Evolutionary conservation across 1,140 invertebrate species (phyloP).

Genomic region (Limonius californicus): DNA sequence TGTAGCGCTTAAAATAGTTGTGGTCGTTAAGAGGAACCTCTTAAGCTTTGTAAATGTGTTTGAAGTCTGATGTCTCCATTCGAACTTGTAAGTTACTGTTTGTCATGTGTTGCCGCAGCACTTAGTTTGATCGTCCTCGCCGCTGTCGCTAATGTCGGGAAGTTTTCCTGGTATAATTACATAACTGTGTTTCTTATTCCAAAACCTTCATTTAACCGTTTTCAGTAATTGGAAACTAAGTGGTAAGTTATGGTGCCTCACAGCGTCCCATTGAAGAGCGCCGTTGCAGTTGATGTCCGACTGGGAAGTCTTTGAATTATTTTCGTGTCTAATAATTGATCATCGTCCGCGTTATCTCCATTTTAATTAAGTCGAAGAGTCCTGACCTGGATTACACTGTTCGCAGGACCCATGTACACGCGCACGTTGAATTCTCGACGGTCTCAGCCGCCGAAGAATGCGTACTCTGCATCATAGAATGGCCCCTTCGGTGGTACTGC

Average conservation of each 20-base stretch:
- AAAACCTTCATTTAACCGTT: background rate
- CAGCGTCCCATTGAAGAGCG: too few relatives aligned
- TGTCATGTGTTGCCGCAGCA: constrained; percentile 1
- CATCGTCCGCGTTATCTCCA: background rate
- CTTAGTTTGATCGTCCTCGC: background rate
- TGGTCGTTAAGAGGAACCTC: constrained; percentile 6
- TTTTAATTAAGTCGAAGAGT: background rate
- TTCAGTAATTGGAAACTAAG: background rate
- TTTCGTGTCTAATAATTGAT: background rate
- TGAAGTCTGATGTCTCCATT: constrained; percentile 3
- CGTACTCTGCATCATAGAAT: constrained; percentile 6
- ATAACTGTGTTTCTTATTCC: background rate
- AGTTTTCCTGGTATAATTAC: background rate
- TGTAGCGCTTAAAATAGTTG: constrained; percentile 5
- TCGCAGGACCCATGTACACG: background rate
- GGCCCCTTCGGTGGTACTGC: background rate
- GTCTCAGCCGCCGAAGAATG: constrained; percentile 14
- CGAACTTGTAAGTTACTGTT: constrained; percentile 3
- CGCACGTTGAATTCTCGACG: constrained; percentile 3
- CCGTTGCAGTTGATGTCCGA: too few relatives aligned
- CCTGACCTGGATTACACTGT: constrained; percentile 6
- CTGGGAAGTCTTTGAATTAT: too few relatives aligned
- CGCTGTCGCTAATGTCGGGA: background rate
- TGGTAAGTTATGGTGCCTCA: too few relatives aligned
- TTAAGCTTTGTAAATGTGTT: constrained; percentile 10